Evolutionary conservation across 2,888 invertebrate species (phyloP).

Genomic region (Malthinus seriepunctatus): DNA sequence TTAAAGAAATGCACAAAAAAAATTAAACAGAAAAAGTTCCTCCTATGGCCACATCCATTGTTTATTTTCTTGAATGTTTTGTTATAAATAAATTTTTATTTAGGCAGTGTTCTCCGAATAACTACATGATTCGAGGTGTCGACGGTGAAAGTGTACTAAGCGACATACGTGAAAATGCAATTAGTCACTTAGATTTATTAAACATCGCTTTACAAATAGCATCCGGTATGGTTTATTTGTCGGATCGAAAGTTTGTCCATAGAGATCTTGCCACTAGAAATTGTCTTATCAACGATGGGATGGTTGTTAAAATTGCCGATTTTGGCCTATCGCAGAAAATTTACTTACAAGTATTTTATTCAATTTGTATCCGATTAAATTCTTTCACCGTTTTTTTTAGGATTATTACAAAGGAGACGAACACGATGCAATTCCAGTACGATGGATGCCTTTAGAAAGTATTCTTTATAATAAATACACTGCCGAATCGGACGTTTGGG

Average conservation of each 20-base stretch:
- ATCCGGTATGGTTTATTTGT: constrained; percentile 92
- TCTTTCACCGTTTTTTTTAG: constrained; percentile 35
- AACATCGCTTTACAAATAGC: constrained; percentile 89
- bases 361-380: neutral
- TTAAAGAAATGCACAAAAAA: too few species aligned
- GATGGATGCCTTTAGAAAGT: constrained; percentile 98
- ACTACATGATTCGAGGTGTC: constrained; percentile 73
- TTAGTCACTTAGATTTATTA: constrained; percentile 80
- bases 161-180: constrained; percentile 62
- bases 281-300: constrained; percentile 90
- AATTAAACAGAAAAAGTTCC: too few species aligned
- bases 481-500: constrained; percentile 96
- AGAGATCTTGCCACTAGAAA: constrained; percentile 94
- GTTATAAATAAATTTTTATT: too few species aligned
- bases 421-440: constrained; percentile 92
- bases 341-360: constrained; percentile 67
- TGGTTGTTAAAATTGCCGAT: constrained; percentile 96
- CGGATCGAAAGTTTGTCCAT: constrained; percentile 93
- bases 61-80: too few species aligned
- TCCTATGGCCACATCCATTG: too few species aligned
- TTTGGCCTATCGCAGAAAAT: constrained; percentile 96
- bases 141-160: constrained; percentile 59
- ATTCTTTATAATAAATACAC: constrained; percentile 97
- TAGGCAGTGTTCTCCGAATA: constrained; percentile 78
- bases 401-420: constrained; percentile 96